These are phyloP conservation scores for Aplodontia rufa DNA, from an alignment of 2,113 vertebrate species.

Conservation along the genomic window DNA sequence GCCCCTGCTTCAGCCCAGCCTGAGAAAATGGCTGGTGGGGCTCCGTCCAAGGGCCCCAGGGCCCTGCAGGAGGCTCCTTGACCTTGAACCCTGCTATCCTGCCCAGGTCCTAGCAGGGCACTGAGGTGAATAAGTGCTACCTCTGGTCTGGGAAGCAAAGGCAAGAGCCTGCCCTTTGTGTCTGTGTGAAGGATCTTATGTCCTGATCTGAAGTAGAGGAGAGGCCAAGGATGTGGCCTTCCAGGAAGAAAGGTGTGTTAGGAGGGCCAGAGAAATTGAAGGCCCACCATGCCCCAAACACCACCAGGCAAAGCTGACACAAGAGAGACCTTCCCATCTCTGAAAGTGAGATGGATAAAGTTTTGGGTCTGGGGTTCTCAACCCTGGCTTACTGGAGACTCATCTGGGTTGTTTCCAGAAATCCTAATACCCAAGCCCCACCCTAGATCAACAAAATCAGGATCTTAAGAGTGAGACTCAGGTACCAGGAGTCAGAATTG, in stretches of 20 bases:
- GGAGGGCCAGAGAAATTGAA: neutral
- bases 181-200: neutral
- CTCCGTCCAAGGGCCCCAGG: conserved; percentile 55
- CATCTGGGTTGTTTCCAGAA: neutral
- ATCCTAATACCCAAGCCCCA: neutral
- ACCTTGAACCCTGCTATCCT: neutral
- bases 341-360: neutral
- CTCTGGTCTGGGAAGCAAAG: neutral
- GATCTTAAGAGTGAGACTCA: neutral
- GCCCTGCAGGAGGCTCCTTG: neutral
- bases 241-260: neutral
- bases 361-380: neutral
- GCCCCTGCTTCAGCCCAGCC: conserved; percentile 49
- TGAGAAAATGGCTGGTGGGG: conserved; percentile 66
- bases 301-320: neutral
- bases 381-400: neutral
- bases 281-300: neutral
- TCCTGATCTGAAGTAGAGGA: neutral
- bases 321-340: neutral
- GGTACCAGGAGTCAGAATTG: neutral
- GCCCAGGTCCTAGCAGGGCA: neutral
- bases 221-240: neutral
- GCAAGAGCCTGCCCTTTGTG: neutral
- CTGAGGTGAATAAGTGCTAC: neutral
- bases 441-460: neutral